Percentiles rank a stretch among this genome's conserved stretches.
phyloP scores from a whole-genome alignment of 2,888 invertebrate genomes.

The Megamerina dolium region DNA sequence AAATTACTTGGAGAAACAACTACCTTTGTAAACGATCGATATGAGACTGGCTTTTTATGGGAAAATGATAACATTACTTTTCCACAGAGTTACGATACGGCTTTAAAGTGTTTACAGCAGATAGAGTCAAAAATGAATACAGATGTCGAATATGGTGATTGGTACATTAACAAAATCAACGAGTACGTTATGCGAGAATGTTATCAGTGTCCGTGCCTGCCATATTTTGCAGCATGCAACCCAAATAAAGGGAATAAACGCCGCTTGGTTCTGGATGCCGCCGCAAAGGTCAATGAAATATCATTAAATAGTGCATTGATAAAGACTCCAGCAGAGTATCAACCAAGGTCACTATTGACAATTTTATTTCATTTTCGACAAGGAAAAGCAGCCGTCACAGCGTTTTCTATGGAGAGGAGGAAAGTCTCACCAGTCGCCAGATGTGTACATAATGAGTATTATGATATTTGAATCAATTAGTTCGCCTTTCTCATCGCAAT shows the following conservation, averaged over 20 bases:
- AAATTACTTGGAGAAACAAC: too few relatives aligned
- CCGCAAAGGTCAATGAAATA: neutral
- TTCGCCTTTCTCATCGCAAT: too few relatives aligned
- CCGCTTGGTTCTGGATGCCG: constrained; percentile 4
- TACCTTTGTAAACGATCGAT: too few relatives aligned
- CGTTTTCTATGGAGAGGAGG: constrained; percentile 1
- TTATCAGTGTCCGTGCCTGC: constrained; percentile 9
- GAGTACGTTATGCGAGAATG: too few relatives aligned
- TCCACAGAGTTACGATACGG: constrained; percentile 5
- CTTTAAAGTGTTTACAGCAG: constrained; percentile 1
- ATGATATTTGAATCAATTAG: too few relatives aligned
- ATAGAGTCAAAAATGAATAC: constrained; percentile 5
- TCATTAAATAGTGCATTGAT: neutral
- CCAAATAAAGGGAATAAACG: constrained; percentile 3
- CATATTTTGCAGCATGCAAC: constrained; percentile 1
- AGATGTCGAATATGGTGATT: too few relatives aligned
- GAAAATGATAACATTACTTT: constrained; percentile 1
- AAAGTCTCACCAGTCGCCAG: constrained; percentile 9
- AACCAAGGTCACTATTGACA: too few relatives aligned
- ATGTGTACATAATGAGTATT: too few relatives aligned
- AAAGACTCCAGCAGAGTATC: neutral
- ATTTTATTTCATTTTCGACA: constrained; percentile 12
- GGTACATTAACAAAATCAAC: neutral
- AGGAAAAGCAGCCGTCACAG: neutral
- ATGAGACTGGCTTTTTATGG: too few relatives aligned